phyloP scores from a whole-genome alignment of 2,888 invertebrate genomes.

The Ariolimax columbianus region DNA sequence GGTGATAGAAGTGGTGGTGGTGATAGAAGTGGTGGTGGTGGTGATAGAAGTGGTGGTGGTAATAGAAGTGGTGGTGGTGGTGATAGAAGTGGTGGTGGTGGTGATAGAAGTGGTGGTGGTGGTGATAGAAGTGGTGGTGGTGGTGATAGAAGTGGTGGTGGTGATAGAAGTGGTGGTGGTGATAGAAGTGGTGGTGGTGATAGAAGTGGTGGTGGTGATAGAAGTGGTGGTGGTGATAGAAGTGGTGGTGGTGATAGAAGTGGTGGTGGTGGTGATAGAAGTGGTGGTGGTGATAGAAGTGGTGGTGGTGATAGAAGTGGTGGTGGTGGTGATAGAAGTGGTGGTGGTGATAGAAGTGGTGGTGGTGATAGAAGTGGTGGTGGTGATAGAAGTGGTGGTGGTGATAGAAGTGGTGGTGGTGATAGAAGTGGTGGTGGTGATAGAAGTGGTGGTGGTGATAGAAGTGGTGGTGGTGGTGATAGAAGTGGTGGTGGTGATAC shows the following conservation, averaged over 20 bases:
- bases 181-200: slow-evolving; percentile 18
- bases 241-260: slow-evolving; percentile 25
- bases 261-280: slow-evolving; percentile 24
- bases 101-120: slow-evolving; percentile 30
- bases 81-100: slow-evolving; percentile 19
- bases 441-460: too few species aligned
- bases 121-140: slow-evolving; percentile 29
- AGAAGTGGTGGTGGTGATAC: background rate
- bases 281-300: slow-evolving; percentile 25
- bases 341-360: slow-evolving; percentile 10
- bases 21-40: background rate
- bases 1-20: slow-evolving; percentile 13
- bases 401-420: too few species aligned
- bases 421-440: too few species aligned
- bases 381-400: background rate
- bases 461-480: background rate
- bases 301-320: slow-evolving; percentile 25
- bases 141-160: slow-evolving; percentile 27
- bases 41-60: slow-evolving; percentile 6
- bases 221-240: background rate
- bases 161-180: slow-evolving; percentile 17
- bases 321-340: slow-evolving; percentile 18
- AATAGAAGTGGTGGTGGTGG: too few species aligned
- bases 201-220: slow-evolving; percentile 23
- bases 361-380: slow-evolving; percentile 3